Conservation (phyloP, 2,797 vertebrate species). For the Apogon hyalosoma region DNA sequence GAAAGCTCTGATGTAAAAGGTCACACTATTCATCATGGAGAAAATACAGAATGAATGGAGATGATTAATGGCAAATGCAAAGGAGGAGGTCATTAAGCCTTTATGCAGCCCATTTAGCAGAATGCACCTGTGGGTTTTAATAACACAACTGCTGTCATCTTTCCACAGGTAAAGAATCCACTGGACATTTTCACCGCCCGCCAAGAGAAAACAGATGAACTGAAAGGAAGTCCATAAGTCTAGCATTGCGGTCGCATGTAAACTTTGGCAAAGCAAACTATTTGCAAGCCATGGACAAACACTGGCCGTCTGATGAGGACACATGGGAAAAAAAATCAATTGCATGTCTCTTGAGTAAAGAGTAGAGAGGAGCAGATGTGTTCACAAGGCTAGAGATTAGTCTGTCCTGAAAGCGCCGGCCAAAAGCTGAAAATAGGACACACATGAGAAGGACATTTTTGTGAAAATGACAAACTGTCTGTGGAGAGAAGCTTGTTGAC, state of each 20-base stretch:
- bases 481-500: not conserved
- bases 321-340: constrained; percentile 1
- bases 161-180: constrained; percentile 39
- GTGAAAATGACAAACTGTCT: not conserved
- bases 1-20: not conserved
- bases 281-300: constrained; percentile 14
- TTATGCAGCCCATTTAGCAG: not conserved
- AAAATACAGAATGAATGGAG: not conserved
- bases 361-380: constrained; percentile 8
- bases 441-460: constrained; percentile 8
- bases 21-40: not conserved
- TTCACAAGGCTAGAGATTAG: constrained; percentile 18
- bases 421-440: not conserved
- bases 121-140: not conserved
- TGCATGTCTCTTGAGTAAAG: constrained; percentile 6
- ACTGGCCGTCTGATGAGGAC: not conserved
- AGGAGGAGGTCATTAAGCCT: not conserved
- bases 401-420: not conserved
- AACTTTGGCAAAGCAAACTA: constrained; percentile 5
- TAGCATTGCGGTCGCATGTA: not conserved
- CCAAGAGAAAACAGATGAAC: not conserved
- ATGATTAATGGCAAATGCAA: not conserved
- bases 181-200: not conserved
- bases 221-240: not conserved
- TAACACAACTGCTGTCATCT: not conserved